Evolutionary conservation across 2,888 invertebrate genomes (phyloP).

Genomic region (Barypeithes pellucidus): DNA sequence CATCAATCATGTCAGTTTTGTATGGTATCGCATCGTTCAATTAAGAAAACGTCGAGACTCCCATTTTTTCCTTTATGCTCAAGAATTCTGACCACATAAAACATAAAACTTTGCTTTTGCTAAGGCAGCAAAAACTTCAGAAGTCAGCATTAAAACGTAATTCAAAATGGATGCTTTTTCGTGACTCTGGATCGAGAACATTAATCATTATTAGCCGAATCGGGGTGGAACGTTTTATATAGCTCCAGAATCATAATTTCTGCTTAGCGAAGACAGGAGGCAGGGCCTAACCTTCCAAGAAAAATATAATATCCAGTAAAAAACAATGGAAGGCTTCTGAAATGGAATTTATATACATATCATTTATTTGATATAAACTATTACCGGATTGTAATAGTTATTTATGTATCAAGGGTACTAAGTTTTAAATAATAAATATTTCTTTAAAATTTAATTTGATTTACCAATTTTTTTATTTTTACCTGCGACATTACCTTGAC

Average conservation of each 20-base stretch:
- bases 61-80: slow-evolving; percentile 44
- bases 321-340: slow-evolving; percentile 17
- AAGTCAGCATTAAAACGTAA: slow-evolving; percentile 52
- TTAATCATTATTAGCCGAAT: slow-evolving; percentile 54
- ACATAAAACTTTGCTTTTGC: slow-evolving; percentile 52
- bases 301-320: slow-evolving; percentile 47
- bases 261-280: slow-evolving; percentile 52
- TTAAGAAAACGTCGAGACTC: slow-evolving; percentile 30
- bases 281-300: slow-evolving; percentile 38
- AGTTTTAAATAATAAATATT: too few relatives aligned
- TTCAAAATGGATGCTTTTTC: slow-evolving; percentile 54
- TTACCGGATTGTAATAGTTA: too few relatives aligned
- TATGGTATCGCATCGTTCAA: slow-evolving; percentile 23
- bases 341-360: neutral
- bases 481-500: too few relatives aligned
- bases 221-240: slow-evolving; percentile 54
- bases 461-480: too few relatives aligned
- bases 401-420: too few relatives aligned
- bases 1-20: slow-evolving; percentile 23
- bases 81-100: slow-evolving; percentile 51
- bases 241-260: slow-evolving; percentile 55
- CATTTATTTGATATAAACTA: neutral
- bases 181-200: slow-evolving; percentile 51
- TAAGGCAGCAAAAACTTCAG: slow-evolving; percentile 36
- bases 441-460: too few relatives aligned